Evolutionary conservation across 2,113 vertebrate genomes (phyloP).

Genomic region (Potamarius usumacintae): DNA sequence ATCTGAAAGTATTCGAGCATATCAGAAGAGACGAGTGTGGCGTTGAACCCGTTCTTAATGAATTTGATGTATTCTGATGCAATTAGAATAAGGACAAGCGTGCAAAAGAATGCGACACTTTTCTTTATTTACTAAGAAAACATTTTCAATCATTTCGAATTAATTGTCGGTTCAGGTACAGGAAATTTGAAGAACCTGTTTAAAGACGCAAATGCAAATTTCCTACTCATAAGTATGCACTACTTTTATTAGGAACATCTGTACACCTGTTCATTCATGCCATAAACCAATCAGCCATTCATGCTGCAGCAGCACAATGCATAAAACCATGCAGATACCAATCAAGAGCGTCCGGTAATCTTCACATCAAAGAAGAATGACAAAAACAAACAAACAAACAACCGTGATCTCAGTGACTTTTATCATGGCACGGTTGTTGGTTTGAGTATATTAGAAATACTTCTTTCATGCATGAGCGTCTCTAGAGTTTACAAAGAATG

Average conservation of each 20-base stretch:
- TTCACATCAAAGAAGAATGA: too few species aligned
- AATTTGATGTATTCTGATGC: background rate
- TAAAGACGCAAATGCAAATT: background rate
- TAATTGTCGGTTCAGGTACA: background rate
- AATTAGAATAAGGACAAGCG: background rate
- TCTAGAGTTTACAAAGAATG: background rate
- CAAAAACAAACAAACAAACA: too few species aligned
- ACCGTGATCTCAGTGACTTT: too few species aligned
- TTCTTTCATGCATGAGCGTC: background rate
- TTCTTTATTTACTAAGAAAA: background rate
- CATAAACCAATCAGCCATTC: too few species aligned
- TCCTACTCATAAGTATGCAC: background rate
- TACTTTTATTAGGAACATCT: too few species aligned
- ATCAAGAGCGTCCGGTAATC: too few species aligned
- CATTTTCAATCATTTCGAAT: background rate
- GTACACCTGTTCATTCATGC: too few species aligned
- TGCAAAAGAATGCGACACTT: background rate
- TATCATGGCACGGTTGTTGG: too few species aligned
- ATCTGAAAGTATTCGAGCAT: background rate
- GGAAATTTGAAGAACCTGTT: background rate
- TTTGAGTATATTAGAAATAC: too few species aligned
- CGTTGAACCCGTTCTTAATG: background rate
- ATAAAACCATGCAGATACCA: too few species aligned
- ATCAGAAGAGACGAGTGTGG: background rate
- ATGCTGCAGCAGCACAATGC: too few species aligned